Evolutionary conservation across 2,888 invertebrate genomes (phyloP), one percentile per base, ranked within the genome.

Genomic region (Cerceris ruficornis): DNA sequence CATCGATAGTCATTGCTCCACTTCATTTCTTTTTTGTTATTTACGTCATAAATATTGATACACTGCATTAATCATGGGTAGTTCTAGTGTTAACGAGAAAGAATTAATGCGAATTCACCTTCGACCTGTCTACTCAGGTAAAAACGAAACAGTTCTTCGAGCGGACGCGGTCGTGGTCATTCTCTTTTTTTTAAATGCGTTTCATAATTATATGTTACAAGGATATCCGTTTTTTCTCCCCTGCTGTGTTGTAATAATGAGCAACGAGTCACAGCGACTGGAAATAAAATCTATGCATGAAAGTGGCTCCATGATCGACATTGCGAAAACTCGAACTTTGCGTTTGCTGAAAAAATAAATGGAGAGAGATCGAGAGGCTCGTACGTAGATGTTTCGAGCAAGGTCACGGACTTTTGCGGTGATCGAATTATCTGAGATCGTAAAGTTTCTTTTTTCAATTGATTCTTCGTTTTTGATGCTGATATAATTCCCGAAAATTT

Each of bases 171-270:
- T 41, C 59, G 14, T 41, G 7, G 9, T 41, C n/a, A 8, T 8
- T 13, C n/a, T 59, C 5, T 13, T n/a, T 41, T n/a, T 59, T 59
- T 14, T 41, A 41, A 11, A 59, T 1, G 2, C 17, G 14, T 65
- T 69, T 64, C 62, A 41, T 14, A 55, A 68, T n/a, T 50, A 68
- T 65, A 50, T 8, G 14, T 50, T 17, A n/a, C 76, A 57, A 78
- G 71, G 71, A 41, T 72, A 15, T 4, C 11, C 15, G 46, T 13
- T 15, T 7, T 62, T 71, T 68, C 41, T 39, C 14, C 39, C 49
- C 42, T 28, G 14, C 0, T 28, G 17, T 71, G 77, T 71, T 39
- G 64, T 55, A 77, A 77, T 55, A 67, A 52, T 17, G 75, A 62
- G 55, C 54, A 59, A 42, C 46, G 15, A 58, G 14, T 28, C 7